Percentiles rank a stretch among this genome's conserved stretches.
Evolutionary conservation across 2,797 vertebrate species (phyloP).

Genomic region (Sebastes dallii): DNA sequence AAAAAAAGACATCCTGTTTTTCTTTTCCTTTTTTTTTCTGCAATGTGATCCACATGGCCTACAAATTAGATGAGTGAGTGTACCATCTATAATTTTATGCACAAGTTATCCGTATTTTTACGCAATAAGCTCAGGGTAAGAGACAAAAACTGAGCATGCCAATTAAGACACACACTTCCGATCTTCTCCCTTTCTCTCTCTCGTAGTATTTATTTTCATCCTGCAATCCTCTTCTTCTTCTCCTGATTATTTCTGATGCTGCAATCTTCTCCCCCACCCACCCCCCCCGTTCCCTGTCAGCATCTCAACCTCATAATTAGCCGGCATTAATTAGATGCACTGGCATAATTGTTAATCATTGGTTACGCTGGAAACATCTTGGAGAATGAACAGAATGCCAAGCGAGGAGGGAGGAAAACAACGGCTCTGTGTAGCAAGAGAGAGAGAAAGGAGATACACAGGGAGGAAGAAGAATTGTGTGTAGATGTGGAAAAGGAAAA

Average conservation of each 20-base stretch:
- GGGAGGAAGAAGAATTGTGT: neutral
- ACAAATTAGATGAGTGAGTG: conserved; percentile 63
- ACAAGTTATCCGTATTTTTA: conserved; percentile 61
- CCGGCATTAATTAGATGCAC: conserved; percentile 83
- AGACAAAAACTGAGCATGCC: conserved; percentile 63
- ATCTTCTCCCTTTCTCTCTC: conserved; percentile 51
- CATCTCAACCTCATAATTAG: conserved; percentile 84
- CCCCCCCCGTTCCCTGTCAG: conserved; percentile 60
- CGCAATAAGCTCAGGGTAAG: conserved; percentile 67
- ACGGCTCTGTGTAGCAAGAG: conserved; percentile 17
- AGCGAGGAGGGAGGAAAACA: conserved; percentile 65
- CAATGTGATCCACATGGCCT: conserved; percentile 40
- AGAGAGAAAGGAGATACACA: neutral
- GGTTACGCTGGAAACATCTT: conserved; percentile 82
- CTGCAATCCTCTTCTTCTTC: conserved; percentile 49
- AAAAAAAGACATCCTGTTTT: conserved; percentile 13
- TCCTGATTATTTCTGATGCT: conserved; percentile 74
- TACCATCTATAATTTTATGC: conserved; percentile 61
- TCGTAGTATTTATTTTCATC: conserved; percentile 19
- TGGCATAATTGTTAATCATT: conserved; percentile 86
- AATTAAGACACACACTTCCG: conserved; percentile 72
- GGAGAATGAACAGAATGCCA: conserved; percentile 80
- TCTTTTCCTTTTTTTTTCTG: neutral
- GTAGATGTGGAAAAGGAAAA: conserved; percentile 20
- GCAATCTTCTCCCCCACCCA: conserved; percentile 45